Evolutionary conservation across 2,797 vertebrate genomes (phyloP).

Genomic region (Diceros bicornis): DNA sequence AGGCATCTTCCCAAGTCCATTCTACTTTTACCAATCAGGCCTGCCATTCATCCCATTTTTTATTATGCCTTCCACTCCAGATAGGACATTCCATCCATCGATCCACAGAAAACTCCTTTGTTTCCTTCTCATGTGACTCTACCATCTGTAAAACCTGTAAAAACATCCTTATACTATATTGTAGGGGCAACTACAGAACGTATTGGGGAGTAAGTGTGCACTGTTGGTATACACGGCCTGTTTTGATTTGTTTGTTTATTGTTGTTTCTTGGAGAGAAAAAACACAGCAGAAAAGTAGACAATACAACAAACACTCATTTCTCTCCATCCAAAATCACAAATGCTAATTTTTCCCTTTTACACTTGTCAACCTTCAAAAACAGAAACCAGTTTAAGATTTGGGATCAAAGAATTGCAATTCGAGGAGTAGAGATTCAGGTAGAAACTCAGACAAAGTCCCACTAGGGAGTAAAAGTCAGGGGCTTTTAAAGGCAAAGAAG

Average conservation of each 20-base stretch:
- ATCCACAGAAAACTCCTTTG: not conserved
- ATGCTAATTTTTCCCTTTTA: not conserved
- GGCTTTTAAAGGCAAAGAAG: no score
- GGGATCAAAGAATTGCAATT: no score
- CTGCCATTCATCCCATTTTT: not conserved
- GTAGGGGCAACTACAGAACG: not conserved
- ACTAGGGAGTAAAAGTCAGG: no score
- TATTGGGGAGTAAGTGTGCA: not conserved
- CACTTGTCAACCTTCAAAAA: no score
- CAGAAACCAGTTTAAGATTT: no score
- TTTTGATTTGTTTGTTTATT: slow-evolving; percentile 2
- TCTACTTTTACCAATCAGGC: not conserved
- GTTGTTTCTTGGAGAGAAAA: not conserved
- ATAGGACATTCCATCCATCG: not conserved
- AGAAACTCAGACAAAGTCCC: no score
- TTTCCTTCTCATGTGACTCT: not conserved
- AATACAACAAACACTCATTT: not conserved
- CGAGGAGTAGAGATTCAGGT: no score
- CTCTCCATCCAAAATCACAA: not conserved
- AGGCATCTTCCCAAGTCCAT: not conserved
- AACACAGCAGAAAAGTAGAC: not conserved
- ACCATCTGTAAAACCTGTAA: not conserved
- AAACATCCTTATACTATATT: not conserved
- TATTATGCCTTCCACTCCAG: not conserved
- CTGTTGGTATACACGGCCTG: not conserved